phyloP scores from a whole-genome alignment of 1,140 invertebrate species.

The Cylas formicarius region DNA sequence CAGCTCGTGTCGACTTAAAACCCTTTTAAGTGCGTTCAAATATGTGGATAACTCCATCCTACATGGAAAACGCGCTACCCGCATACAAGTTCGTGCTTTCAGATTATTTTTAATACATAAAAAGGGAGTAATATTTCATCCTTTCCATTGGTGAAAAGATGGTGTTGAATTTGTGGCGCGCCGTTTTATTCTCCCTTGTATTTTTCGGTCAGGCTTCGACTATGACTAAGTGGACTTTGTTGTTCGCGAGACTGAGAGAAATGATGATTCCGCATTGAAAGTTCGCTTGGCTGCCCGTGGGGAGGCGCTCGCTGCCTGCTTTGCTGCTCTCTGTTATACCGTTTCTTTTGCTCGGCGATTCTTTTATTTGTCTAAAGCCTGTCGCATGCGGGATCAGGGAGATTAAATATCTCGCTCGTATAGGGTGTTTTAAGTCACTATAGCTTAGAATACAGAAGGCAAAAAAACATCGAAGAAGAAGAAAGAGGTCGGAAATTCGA shows the following conservation, averaged over 20 bases:
- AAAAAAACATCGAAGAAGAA: too few species aligned
- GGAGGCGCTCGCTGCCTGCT: slow-evolving; percentile 18
- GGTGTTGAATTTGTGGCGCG: slow-evolving; percentile 32
- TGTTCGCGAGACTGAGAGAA: slow-evolving; percentile 45
- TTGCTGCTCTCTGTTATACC: slow-evolving; percentile 19
- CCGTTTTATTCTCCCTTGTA: slow-evolving; percentile 34
- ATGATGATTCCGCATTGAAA: slow-evolving; percentile 43
- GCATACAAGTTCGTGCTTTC: too few species aligned
- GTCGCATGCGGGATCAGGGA: too few species aligned
- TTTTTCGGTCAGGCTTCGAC: slow-evolving; percentile 40
- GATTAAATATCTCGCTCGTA: too few species aligned
- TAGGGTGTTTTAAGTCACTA: too few species aligned
- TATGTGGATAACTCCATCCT: too few species aligned
- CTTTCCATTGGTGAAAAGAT: slow-evolving; percentile 21
- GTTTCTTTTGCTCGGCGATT: slow-evolving; percentile 22
- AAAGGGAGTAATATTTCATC: slow-evolving; percentile 23
- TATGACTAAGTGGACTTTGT: slow-evolving; percentile 47
- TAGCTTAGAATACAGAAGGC: too few species aligned
- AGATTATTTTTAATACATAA: slow-evolving; percentile 25
- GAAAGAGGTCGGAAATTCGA: too few species aligned
- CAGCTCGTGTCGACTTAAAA: too few species aligned
- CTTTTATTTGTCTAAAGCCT: too few species aligned
- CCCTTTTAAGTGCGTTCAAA: too few species aligned
- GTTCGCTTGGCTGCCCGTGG: slow-evolving; percentile 32
- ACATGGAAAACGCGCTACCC: too few species aligned